phyloP scores from a whole-genome alignment of 2,888 invertebrate species.

The Clanis bilineata region DNA sequence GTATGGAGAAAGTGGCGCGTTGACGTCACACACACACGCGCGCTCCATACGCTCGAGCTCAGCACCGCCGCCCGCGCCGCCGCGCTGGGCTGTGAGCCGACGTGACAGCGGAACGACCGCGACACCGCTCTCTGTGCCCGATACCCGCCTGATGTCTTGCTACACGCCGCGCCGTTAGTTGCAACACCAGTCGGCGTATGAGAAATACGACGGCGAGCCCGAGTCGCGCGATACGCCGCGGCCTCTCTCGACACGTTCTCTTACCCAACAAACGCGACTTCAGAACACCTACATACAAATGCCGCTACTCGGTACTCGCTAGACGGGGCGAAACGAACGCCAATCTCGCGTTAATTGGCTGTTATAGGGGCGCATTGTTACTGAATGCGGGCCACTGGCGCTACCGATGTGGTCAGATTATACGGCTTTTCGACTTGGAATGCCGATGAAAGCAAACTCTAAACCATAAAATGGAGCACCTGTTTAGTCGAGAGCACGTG shows the following conservation, averaged over 20 bases:
- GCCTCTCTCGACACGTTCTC: slow-evolving; percentile 77
- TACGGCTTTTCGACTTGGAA: slow-evolving; percentile 33
- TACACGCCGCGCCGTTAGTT: slow-evolving; percentile 57
- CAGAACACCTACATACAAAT: slow-evolving; percentile 39
- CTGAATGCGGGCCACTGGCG: slow-evolving; percentile 59
- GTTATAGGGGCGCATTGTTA: slow-evolving; percentile 60
- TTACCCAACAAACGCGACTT: slow-evolving; percentile 62
- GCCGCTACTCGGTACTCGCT: slow-evolving; percentile 28
- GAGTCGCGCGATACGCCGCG: slow-evolving; percentile 65
- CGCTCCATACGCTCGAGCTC: slow-evolving; percentile 46
- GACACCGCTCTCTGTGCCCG: slow-evolving; percentile 66
- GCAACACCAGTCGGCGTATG: slow-evolving; percentile 66
- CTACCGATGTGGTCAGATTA: not conserved
- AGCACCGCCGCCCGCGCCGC: slow-evolving; percentile 23
- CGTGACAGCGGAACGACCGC: slow-evolving; percentile 55
- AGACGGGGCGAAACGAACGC: slow-evolving; percentile 41
- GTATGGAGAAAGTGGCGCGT: slow-evolving; percentile 81
- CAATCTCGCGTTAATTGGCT: slow-evolving; percentile 55
- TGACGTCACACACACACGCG: slow-evolving; percentile 79
- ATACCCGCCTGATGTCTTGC: slow-evolving; percentile 55
- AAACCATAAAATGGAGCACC: slow-evolving; percentile 49
- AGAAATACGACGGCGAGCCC: slow-evolving; percentile 59
- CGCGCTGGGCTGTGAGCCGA: slow-evolving; percentile 28
- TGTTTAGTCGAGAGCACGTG: slow-evolving; percentile 49
- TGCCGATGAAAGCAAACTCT: slow-evolving; percentile 39